Evolutionary conservation across 53 echinoderm and acorn worm species (phyloP), one percentile per base, ranked within the genome.

Genomic region (Temnopleurus reevesii): DNA sequence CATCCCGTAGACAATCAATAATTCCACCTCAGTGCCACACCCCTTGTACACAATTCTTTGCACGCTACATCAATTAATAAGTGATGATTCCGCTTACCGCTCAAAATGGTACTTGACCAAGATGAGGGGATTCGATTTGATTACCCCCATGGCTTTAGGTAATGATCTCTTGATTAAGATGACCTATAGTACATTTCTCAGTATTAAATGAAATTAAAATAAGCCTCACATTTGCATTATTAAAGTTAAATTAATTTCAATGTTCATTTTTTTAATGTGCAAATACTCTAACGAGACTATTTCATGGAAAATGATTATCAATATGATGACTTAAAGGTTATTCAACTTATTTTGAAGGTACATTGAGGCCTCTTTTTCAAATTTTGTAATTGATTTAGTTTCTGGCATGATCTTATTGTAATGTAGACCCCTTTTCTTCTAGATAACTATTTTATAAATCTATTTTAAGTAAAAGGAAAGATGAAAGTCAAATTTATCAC

Each of bases 21-120:
- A 49, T 38, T 26, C 30, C 46, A 47, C 27, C 49, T 47, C 26
- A 51, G 25, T 51, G 49, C 79, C 79, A 79, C 79, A 51, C 79
- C 79, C 53, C 43, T 12, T 38, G 41, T 15, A 71, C 71, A 41
- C 38, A 71, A n/a, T 71, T 41, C 19, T 71, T 71, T 13, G 71
- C 71, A 71, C 71, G 71, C 71, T 71, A 71, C 41, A 41, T 71
- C 71, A 71, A 71, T 71, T 71, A 71, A 17, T 41, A 71, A 71
- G 71, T 41, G 71, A 71, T 41, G 71, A 71, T 71, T 71, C 19
- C 43, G 71, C 71, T 71, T 71, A 71, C 71, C 21, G 30, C 71
- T 41, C 36, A 71, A 49, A 41, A 71, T 71, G 71, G 8, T 41
- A 41, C 36, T 71, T 71, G 71, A 38, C 71, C 41, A 9, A 41